phyloP scores from a whole-genome alignment of 1,140 invertebrate genomes.

The Ceratosolen solmsi region DNA sequence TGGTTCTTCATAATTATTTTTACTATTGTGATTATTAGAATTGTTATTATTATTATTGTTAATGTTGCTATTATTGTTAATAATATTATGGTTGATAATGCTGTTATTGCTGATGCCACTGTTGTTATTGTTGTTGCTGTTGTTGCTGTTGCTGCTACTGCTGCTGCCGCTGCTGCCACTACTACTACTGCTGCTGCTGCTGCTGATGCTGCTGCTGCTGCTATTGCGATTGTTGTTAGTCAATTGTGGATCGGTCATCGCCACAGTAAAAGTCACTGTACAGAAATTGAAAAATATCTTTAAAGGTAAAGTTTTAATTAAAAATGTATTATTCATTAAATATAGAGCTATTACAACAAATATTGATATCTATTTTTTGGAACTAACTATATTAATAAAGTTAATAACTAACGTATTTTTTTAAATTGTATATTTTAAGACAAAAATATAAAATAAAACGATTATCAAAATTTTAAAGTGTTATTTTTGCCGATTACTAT shows the following conservation, averaged over 20 bases:
- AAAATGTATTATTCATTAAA: too few relatives aligned
- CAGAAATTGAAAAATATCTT: neutral
- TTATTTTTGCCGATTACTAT: too few relatives aligned
- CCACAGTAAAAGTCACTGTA: slow-evolving; percentile 66
- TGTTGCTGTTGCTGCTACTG: neutral
- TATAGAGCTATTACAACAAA: too few relatives aligned
- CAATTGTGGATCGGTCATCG: slow-evolving; percentile 72
- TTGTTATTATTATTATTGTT: slow-evolving; percentile 16
- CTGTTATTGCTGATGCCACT: neutral
- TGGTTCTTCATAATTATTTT: slow-evolving; percentile 78
- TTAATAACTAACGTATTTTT: too few relatives aligned
- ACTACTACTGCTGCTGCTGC: neutral
- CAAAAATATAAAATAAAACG: too few relatives aligned
- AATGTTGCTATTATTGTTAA: too few relatives aligned
- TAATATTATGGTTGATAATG: slow-evolving; percentile 60
- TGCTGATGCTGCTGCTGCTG: neutral
- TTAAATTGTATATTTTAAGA: too few relatives aligned
- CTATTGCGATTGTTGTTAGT: slow-evolving; percentile 61
- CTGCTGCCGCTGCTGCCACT: neutral
- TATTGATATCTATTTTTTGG: neutral
- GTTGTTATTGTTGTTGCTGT: neutral
- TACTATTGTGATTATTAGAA: slow-evolving; percentile 60
- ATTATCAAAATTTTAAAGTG: too few relatives aligned
- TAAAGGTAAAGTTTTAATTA: neutral
- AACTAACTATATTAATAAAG: too few relatives aligned